These are phyloP conservation scores for Euzophera pinguis DNA, from an alignment of 2,888 invertebrate species.

Conservation along the genomic window DNA sequence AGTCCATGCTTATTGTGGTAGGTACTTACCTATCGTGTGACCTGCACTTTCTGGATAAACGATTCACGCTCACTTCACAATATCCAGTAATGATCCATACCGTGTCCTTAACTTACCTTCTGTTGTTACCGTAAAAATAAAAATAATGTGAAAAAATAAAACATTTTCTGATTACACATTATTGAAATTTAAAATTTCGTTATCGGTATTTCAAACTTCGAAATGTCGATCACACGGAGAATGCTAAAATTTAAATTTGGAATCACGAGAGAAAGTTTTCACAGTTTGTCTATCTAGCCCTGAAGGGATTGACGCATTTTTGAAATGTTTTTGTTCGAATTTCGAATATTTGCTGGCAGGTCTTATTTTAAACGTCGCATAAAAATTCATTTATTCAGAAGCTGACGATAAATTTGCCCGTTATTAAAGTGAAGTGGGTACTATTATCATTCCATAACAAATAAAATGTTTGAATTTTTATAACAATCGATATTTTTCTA, in stretches of 20 bases:
- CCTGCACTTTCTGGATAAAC: background rate
- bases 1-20: background rate
- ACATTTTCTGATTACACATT: constrained; percentile 2
- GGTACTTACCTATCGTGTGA: background rate
- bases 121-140: background rate
- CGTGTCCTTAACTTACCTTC: background rate
- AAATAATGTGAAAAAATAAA: too few species aligned
- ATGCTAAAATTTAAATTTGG: constrained; percentile 41
- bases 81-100: background rate
- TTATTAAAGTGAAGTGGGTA: background rate
- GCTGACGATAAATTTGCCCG: background rate
- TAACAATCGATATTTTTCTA: background rate
- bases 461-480: background rate
- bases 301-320: constrained; percentile 27
- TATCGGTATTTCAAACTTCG: constrained; percentile 19
- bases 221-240: background rate
- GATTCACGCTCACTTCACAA: background rate
- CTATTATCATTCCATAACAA: background rate
- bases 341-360: background rate
- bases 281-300: constrained; percentile 50
- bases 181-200: constrained; percentile 6
- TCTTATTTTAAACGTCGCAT: background rate
- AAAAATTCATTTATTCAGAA: constrained; percentile 3
- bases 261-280: constrained; percentile 53
- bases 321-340: constrained; percentile 19